phyloP scores from a whole-genome alignment of 2,113 vertebrate genomes.

The Thamnophis sirtalis region DNA sequence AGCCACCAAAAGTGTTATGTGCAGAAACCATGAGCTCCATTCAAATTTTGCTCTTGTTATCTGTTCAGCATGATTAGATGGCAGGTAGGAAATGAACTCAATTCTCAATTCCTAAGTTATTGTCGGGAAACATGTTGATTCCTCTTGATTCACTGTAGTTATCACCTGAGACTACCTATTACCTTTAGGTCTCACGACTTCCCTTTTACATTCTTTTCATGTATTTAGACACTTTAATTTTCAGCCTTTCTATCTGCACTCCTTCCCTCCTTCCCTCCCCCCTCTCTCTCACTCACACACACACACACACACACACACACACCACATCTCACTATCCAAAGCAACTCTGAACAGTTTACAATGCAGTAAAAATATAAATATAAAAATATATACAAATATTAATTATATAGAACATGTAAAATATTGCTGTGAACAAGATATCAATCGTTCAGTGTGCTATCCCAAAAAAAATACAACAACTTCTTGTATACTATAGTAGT shows the following conservation, averaged over 20 bases:
- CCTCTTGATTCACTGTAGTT: background rate
- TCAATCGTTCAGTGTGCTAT: background rate
- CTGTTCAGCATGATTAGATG: background rate
- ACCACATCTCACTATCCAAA: background rate
- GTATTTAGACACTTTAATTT: constrained; percentile 11
- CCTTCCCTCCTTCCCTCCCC: background rate
- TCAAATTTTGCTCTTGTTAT: background rate
- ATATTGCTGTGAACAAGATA: background rate
- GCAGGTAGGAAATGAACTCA: background rate
- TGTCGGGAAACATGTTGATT: background rate
- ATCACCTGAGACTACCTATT: background rate
- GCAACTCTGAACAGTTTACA: background rate
- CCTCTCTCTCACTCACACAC: background rate
- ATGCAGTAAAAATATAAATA: background rate
- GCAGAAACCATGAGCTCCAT: background rate
- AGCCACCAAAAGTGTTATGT: background rate
- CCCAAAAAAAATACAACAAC: background rate
- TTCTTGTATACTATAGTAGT: constrained; percentile 2
- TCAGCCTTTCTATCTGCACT: background rate
- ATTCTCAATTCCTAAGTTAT: background rate
- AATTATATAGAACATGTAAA: background rate
- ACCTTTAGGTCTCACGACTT: constrained; percentile 8
- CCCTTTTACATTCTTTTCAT: background rate
- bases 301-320: too few relatives aligned
- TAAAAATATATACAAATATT: background rate